phyloP scores from a whole-genome alignment of 2,113 vertebrate genomes.

The Pollachius pollachius region DNA sequence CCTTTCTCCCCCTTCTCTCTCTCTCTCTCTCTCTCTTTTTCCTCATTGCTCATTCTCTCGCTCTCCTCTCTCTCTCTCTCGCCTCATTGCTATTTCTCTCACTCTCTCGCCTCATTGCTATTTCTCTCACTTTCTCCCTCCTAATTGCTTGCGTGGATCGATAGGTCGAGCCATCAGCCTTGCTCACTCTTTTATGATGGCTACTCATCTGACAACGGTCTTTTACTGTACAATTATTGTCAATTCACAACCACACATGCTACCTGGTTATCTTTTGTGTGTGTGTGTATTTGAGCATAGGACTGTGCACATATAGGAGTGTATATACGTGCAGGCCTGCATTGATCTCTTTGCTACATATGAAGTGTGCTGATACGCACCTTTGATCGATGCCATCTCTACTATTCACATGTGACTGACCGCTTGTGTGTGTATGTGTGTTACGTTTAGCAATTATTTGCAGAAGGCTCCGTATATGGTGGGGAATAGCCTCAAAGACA shows the following conservation, averaged over 20 bases:
- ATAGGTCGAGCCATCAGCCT: conserved; percentile 8
- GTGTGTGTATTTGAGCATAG: not conserved
- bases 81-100: no score
- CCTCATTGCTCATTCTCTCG: no score
- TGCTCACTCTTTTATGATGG: conserved; percentile 14
- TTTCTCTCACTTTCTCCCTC: not conserved
- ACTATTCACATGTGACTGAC: conserved; percentile 12
- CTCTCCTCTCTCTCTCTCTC: not conserved
- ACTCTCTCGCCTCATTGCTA: no score
- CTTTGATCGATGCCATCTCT: conserved; percentile 35
- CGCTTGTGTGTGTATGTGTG: not conserved
- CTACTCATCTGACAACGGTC: conserved; percentile 27
- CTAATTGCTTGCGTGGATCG: not conserved
- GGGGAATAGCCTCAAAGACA: no score
- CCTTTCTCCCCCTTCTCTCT: no score
- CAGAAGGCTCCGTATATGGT: no score
- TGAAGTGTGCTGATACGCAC: conserved; percentile 36
- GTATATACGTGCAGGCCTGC: not conserved
- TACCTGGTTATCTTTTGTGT: no score
- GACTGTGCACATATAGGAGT: not conserved
- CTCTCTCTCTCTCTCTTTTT: no score
- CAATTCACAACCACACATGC: no score
- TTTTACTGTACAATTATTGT: not conserved
- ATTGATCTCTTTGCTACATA: conserved; percentile 28
- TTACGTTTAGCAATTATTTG: not conserved